A percentile compares a stretch with the other conserved stretches of the same genome.
Evolutionary conservation across 2,113 vertebrate genomes (phyloP).

Genomic region (Campylomormyrus numenius): DNA sequence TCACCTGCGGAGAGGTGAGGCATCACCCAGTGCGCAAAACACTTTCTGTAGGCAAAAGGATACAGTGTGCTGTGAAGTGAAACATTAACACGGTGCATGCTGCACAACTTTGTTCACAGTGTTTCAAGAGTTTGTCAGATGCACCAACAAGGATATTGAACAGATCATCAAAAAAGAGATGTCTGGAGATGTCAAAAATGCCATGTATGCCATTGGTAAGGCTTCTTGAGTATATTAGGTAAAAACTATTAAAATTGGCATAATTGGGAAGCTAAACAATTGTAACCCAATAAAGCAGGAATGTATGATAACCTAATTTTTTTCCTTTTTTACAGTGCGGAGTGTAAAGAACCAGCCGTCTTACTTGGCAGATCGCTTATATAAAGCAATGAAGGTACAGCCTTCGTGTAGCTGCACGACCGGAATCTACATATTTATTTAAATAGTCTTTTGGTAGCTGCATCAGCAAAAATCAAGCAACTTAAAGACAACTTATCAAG

Average conservation of each 20-base stretch:
- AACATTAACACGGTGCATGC: background rate
- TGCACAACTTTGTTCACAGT: conserved; percentile 55
- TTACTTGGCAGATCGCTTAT: conserved; percentile 90
- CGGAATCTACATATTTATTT: background rate
- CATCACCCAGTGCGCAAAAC: background rate
- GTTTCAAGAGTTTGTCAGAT: conserved; percentile 90
- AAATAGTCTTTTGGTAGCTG: background rate
- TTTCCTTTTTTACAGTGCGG: conserved; percentile 63
- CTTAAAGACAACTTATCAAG: background rate
- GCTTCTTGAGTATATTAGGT: background rate
- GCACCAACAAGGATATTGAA: conserved; percentile 88
- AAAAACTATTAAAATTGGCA: background rate
- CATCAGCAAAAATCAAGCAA: background rate
- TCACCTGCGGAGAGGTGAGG: conserved; percentile 83
- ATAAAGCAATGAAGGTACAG: conserved; percentile 96
- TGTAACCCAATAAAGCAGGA: too few species aligned
- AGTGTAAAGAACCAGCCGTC: conserved; percentile 90
- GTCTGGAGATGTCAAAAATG: conserved; percentile 82
- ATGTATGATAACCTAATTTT: background rate
- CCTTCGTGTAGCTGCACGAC: background rate
- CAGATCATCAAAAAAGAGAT: conserved; percentile 90
- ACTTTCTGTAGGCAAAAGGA: background rate
- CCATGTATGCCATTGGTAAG: conserved; percentile 83
- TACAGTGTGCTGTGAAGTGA: background rate
- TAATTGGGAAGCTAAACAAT: background rate